Conservation (phyloP, 2,797 vertebrate species). For the Chloroceryle inda region DNA sequence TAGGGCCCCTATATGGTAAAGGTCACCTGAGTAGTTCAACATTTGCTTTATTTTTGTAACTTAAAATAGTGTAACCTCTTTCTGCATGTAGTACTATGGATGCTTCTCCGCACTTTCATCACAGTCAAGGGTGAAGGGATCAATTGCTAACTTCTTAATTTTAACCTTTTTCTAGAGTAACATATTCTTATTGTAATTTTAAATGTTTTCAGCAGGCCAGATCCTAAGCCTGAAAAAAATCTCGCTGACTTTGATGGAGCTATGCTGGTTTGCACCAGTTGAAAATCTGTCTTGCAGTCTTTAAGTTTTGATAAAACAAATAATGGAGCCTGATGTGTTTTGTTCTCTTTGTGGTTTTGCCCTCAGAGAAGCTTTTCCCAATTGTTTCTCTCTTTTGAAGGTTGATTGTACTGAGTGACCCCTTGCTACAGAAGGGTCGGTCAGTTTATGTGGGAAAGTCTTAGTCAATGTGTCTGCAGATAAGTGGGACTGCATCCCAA, state of each 20-base stretch:
- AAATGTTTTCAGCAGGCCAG: not conserved
- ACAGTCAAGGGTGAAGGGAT: not conserved
- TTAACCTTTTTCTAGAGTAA: not conserved
- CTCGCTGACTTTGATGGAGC: not conserved
- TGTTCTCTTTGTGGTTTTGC: slow-evolving; percentile 15
- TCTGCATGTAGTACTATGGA: accelerated
- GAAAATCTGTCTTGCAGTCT: not conserved
- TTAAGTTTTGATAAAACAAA: not conserved
- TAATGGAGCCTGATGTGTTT: slow-evolving; percentile 9
- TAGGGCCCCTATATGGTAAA: not conserved
- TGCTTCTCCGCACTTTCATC: not conserved
- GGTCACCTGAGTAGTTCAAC: not conserved
- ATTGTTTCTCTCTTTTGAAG: slow-evolving; percentile 61
- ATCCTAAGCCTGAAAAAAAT: not conserved
- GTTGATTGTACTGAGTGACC: slow-evolving; percentile 56
- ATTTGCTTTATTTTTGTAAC: not conserved
- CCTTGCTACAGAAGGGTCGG: slow-evolving; percentile 57
- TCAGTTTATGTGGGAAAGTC: slow-evolving; percentile 68
- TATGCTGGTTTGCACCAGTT: not conserved
- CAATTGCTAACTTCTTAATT: not conserved
- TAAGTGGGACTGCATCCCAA: slow-evolving; percentile 65
- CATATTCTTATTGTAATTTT: not conserved
- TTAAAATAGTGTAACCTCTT: not conserved
- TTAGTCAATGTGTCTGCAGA: slow-evolving; percentile 61
- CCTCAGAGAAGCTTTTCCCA: slow-evolving; percentile 14